Evolutionary conservation across 2,113 vertebrate genomes (phyloP).

Genomic region (Brachypodius melanocephalos): DNA sequence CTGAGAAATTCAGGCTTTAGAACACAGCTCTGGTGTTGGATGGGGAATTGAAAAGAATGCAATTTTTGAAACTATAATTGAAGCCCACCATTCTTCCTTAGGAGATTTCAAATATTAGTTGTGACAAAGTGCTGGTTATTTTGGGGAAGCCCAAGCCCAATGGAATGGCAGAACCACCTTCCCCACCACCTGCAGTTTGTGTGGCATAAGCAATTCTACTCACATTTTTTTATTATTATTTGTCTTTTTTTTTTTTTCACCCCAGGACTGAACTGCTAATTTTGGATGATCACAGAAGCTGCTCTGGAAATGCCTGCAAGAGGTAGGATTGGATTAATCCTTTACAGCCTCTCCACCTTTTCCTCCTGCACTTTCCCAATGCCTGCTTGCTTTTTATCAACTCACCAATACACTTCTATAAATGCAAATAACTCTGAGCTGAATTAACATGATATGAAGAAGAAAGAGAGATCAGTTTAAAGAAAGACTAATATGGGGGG

Average conservation of each 20-base stretch:
- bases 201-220: accelerated
- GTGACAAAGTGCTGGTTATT: background rate
- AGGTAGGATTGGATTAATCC: background rate
- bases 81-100: background rate
- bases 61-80: background rate
- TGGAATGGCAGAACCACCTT: background rate
- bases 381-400: background rate
- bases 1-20: background rate
- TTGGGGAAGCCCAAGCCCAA: background rate
- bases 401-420: background rate
- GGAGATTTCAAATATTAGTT: background rate
- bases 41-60: background rate
- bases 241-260: accelerated
- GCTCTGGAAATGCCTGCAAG: background rate
- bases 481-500: background rate
- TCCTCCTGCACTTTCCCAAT: background rate
- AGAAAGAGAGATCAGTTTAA: background rate
- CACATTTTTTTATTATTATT: background rate
- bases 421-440: background rate
- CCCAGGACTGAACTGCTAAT: background rate
- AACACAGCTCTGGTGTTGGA: background rate
- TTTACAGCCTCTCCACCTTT: background rate
- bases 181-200: background rate
- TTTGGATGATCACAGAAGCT: background rate
- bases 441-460: background rate